A percentile compares a stretch with the other conserved stretches of the same genome.
phyloP scores from a whole-genome alignment of 2,113 vertebrate genomes.

The Dryoscopus gambensis region DNA sequence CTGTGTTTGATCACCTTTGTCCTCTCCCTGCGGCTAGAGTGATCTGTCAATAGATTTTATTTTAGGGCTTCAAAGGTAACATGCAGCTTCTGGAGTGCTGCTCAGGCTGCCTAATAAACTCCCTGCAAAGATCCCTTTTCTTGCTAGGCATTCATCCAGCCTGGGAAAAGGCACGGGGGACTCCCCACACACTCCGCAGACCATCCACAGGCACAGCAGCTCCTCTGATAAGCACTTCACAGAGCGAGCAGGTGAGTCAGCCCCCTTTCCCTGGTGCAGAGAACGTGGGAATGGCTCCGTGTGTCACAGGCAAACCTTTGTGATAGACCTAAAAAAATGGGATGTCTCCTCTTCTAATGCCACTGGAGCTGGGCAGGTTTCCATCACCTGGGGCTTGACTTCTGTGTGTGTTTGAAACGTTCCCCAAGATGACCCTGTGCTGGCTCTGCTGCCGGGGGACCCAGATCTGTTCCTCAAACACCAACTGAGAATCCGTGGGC shows the following conservation, averaged over 20 bases:
- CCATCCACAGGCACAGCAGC: background rate
- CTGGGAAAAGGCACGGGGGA: background rate
- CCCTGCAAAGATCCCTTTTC: background rate
- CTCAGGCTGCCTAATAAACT: background rate
- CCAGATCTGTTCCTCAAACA: background rate
- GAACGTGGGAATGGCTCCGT: background rate
- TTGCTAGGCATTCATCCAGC: background rate
- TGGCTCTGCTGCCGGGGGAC: background rate
- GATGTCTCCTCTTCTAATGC: background rate
- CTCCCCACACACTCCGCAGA: background rate
- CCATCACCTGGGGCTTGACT: background rate
- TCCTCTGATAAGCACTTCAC: background rate
- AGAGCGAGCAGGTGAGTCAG: background rate
- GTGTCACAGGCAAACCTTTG: background rate
- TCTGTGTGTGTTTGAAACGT: background rate
- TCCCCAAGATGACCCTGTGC: background rate
- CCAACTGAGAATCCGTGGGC: background rate
- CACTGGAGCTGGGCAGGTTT: background rate
- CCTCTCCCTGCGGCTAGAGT: background rate
- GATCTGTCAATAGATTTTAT: background rate
- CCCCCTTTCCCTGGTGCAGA: background rate
- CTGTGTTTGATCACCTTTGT: background rate
- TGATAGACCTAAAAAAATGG: fast-evolving
- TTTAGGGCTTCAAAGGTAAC: background rate
- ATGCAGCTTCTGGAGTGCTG: background rate